Base-by-base conservation (phyloP, 2,888 invertebrate species). In the Thyatira batis region DNA sequence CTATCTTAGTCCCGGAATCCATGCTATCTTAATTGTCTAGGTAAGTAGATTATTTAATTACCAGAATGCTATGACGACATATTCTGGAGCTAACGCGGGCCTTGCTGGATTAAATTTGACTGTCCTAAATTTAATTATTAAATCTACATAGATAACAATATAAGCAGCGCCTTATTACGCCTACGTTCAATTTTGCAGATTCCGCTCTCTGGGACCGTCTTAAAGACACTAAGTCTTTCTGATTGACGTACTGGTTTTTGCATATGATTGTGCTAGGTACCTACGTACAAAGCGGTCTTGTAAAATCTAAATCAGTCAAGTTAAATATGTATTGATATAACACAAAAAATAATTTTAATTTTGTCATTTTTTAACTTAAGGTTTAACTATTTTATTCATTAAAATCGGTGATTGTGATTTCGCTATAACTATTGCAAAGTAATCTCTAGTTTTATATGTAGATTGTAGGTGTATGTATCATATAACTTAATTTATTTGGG, bases 131-230 rank as follows among this genome's bases (percentile, higher is more conserved):
- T 55, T 62, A 58, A 67, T 69, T 61, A 54, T 61, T 66, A 57
- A 64, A 68, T 63, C 51, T 39, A 49, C 17, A 51, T 50, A 60
- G 56, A 60, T 60, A 61, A 60, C 50, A 51, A 61, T 57, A 62
- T 55, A 61, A 63, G 61, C 58, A 66, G 53, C 51, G 51, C 50
- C 64, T 61, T 51, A 57, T 54, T 44, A 60, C 71, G 62, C 69
- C 69, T 69, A 71, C 69, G 54, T 61, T 54, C 62, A 69, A 69
- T 71, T 68, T 61, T 57, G 55, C 61, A 55, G 63, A 61, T 55
- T 58, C 56, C 55, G 64, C 55, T 64, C 54, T 55, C 54, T 58
- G 61, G 55, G 51, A 62, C 57, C 53, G 52, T 60, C 50, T 50
- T 49, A 52, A 64, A 65, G 53, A 57, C 62, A 59, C 58, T 69